A percentile compares a stretch with the other conserved stretches of the same genome.
phyloP scores from a whole-genome alignment of 2,888 invertebrate genomes.

The Clistopyga incitator region DNA sequence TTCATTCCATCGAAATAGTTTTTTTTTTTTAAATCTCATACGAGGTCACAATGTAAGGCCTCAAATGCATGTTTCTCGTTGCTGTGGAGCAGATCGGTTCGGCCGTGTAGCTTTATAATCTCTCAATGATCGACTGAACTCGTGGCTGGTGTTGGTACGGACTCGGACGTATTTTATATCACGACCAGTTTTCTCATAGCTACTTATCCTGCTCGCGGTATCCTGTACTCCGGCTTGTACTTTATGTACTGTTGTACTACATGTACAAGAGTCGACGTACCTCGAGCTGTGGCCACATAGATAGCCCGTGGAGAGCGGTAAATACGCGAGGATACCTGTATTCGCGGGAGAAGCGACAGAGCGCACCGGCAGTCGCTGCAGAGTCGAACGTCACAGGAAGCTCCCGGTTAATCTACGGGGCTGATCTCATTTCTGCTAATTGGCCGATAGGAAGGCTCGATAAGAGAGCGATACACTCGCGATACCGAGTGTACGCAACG shows the following conservation, averaged over 20 bases:
- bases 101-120: slow-evolving; percentile 15
- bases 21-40: too few relatives aligned
- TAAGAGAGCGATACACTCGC: slow-evolving; percentile 64
- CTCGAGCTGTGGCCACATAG: neutral
- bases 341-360: slow-evolving; percentile 6
- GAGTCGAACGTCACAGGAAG: slow-evolving; percentile 75
- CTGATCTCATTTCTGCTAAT: slow-evolving; percentile 82
- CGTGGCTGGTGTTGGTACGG: slow-evolving; percentile 21
- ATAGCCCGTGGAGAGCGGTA: slow-evolving; percentile 4
- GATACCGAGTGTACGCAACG: slow-evolving; percentile 41
- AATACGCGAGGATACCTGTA: slow-evolving; percentile 20
- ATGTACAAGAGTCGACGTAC: slow-evolving; percentile 6
- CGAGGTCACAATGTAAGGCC: too few relatives aligned
- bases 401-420: slow-evolving; percentile 79
- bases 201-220: slow-evolving; percentile 37
- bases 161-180: slow-evolving; percentile 35
- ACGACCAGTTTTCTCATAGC: slow-evolving; percentile 59
- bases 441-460: slow-evolving; percentile 75
- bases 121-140: slow-evolving; percentile 45
- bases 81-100: neutral
- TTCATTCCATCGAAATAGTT: too few relatives aligned
- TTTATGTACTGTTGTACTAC: slow-evolving; percentile 33
- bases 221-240: slow-evolving; percentile 34
- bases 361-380: slow-evolving; percentile 6
- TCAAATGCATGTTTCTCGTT: slow-evolving; percentile 4